phyloP scores from a whole-genome alignment of 2,797 vertebrate genomes.

The Eidolon dupreanum region DNA sequence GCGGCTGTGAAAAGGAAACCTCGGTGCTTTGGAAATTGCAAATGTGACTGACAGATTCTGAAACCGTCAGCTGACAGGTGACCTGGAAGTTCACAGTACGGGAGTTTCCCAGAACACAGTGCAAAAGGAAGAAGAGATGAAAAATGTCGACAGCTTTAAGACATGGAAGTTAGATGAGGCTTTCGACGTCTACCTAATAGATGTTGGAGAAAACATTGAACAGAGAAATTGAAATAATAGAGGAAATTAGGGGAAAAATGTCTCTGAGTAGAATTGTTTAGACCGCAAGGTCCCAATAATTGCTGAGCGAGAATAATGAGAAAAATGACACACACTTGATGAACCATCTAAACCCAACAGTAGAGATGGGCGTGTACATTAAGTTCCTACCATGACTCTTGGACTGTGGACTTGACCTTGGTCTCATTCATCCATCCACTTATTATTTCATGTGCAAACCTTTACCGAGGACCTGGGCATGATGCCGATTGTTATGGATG shows the following conservation, averaged over 20 bases:
- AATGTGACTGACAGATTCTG: not conserved
- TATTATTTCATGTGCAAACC: not conserved
- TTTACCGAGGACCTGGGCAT: not conserved
- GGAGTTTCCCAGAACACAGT: not conserved
- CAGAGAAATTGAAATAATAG: not conserved
- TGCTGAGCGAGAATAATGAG: not conserved
- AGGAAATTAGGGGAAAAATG: not conserved
- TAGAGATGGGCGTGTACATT: fast-evolving
- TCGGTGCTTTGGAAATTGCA: not conserved
- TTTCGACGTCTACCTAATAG: not conserved
- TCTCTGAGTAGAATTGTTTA: not conserved
- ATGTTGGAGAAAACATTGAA: not conserved
- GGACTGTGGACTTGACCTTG: not conserved
- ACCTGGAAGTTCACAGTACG: not conserved
- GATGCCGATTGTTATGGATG: fast-evolving
- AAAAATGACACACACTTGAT: not conserved
- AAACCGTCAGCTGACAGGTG: not conserved
- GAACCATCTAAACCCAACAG: not conserved
- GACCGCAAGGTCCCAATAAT: fast-evolving
- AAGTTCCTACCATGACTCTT: not conserved
- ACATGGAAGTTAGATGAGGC: not conserved
- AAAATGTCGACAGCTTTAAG: not conserved
- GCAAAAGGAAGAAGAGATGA: not conserved
- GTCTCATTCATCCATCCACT: not conserved
- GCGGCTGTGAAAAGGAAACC: not conserved